Percentiles rank a stretch among this genome's conserved stretches.
phyloP scores from a whole-genome alignment of 2,888 invertebrate genomes.

The Thalpophila matura region DNA sequence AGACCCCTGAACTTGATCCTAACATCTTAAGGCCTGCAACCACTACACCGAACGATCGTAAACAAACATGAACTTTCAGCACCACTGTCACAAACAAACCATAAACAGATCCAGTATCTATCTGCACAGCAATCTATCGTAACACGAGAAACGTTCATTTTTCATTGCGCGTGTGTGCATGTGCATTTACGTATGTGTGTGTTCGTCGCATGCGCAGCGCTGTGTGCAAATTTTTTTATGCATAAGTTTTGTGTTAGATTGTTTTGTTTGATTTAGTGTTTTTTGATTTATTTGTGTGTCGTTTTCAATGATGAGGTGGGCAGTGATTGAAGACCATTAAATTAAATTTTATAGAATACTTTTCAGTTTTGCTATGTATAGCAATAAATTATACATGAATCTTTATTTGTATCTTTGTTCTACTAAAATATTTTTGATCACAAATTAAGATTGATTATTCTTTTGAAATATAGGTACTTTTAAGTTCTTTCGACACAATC shows the following conservation, averaged over 20 bases:
- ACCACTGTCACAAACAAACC: conserved; percentile 63
- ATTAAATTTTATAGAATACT: no score
- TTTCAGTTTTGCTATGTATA: no score
- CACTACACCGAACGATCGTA: not conserved
- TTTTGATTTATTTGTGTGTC: conserved; percentile 34
- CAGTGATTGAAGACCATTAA: no score
- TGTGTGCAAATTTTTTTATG: conserved; percentile 56
- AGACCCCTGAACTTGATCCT: not conserved
- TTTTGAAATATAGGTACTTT: no score
- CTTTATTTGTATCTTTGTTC: no score
- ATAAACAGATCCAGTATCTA: conserved; percentile 68
- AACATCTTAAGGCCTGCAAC: not conserved
- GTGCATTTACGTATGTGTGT: conserved; percentile 18
- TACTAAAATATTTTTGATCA: no score
- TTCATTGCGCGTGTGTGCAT: conserved; percentile 57
- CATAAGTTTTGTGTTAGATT: conserved; percentile 37
- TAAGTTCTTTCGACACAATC: no score
- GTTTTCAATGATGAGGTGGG: conserved; percentile 9
- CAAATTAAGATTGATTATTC: no score
- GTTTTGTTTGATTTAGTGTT: conserved; percentile 26
- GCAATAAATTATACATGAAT: no score
- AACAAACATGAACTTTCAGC: conserved; percentile 58
- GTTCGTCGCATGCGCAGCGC: conserved; percentile 48
- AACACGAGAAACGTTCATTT: conserved; percentile 72
- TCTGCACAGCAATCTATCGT: conserved; percentile 70